These are phyloP conservation scores for Sebastes variabilis DNA, from an alignment of 2,797 vertebrate genomes.

Conservation along the genomic window DNA sequence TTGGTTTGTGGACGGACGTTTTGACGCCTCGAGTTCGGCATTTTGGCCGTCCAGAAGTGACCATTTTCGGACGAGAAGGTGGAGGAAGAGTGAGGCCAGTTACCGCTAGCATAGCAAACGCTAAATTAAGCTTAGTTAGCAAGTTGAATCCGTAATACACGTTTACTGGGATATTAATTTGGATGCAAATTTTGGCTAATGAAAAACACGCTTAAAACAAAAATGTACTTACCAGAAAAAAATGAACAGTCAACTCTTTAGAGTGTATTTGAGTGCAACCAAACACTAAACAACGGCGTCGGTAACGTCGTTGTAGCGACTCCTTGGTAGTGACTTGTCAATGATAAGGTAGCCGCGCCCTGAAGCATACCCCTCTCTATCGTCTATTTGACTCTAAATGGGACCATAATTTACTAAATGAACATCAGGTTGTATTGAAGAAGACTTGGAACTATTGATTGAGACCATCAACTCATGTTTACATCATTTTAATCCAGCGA, in stretches of 20 bases:
- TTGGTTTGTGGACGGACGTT: background rate
- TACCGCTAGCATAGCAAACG: background rate
- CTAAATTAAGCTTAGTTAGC: background rate
- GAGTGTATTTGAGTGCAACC: background rate
- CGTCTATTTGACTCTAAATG: too few species aligned
- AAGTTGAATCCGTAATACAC: background rate
- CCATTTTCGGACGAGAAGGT: fast-evolving
- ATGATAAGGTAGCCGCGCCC: too few species aligned
- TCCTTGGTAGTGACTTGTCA: too few species aligned
- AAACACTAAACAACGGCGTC: background rate
- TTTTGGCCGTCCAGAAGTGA: background rate
- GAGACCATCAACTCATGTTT: too few species aligned
- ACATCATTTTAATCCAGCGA: too few species aligned
- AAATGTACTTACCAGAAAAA: background rate
- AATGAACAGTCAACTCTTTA: background rate
- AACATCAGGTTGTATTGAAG: too few species aligned
- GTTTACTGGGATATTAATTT: background rate
- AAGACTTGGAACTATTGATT: too few species aligned
- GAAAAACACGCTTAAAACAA: too few species aligned
- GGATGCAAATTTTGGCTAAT: background rate
- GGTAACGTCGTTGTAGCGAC: background rate
- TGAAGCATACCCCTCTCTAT: too few species aligned
- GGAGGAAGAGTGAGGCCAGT: fast-evolving
- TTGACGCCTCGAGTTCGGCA: background rate
- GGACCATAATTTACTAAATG: too few species aligned